phyloP scores from a whole-genome alignment of 2,797 vertebrate species.

The Rhinogobio ventralis region DNA sequence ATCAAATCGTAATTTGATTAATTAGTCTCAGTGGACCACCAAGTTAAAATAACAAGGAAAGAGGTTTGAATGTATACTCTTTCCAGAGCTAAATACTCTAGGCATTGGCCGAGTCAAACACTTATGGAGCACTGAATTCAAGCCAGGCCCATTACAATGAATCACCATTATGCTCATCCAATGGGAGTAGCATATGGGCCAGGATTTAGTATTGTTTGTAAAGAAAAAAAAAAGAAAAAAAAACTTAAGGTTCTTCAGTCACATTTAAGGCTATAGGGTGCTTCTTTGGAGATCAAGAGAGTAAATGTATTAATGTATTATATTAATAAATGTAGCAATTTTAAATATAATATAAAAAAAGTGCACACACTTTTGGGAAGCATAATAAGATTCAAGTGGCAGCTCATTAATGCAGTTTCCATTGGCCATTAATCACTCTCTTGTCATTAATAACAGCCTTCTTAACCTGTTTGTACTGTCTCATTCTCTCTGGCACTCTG shows the following conservation, averaged over 20 bases:
- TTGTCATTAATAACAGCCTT: conserved; percentile 16
- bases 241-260: neutral
- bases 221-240: neutral
- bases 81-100: conserved; percentile 16
- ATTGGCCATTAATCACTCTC: conserved; percentile 38
- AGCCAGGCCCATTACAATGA: neutral
- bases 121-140: neutral
- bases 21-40: conserved; percentile 55
- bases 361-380: neutral
- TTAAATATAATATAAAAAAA: neutral
- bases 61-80: conserved; percentile 12
- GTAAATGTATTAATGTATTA: neutral
- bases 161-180: conserved; percentile 14
- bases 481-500: neutral
- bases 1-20: conserved; percentile 67
- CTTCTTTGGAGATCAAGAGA: neutral
- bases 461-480: conserved; percentile 42
- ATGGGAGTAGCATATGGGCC: neutral
- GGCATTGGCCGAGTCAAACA: conserved; percentile 4
- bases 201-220: neutral
- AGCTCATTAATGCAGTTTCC: conserved; percentile 48
- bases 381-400: conserved; percentile 29
- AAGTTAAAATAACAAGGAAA: conserved; percentile 62
- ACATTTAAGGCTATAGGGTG: neutral
- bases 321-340: neutral